Conservation (phyloP, 2,113 vertebrate genomes). For the Peromyscus californicus region DNA sequence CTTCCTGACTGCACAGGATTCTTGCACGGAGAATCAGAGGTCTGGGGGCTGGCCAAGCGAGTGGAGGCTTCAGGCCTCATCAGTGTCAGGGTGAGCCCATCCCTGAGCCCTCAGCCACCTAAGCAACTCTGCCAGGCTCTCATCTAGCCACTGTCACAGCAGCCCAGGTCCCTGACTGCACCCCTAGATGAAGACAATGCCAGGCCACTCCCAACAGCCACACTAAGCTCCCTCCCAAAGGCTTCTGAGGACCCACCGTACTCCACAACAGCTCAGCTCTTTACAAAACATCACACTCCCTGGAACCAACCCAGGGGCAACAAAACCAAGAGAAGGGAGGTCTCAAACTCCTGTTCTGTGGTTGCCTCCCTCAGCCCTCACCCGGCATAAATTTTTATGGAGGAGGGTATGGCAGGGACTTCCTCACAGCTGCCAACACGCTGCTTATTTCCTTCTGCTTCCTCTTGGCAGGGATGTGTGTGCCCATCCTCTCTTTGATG, state of each 20-base stretch:
- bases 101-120: neutral
- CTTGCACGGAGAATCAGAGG: neutral
- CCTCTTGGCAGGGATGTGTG: neutral
- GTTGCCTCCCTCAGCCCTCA: neutral
- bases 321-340: no score
- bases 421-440: neutral
- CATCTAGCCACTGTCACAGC: neutral
- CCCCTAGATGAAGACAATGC: neutral
- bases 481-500: neutral
- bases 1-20: neutral
- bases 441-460: neutral
- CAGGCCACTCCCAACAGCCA: neutral
- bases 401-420: neutral
- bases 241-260: neutral
- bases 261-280: neutral
- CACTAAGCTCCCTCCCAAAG: neutral
- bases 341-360: neutral
- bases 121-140: no score
- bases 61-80: neutral
- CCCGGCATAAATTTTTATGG: neutral
- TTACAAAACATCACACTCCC: neutral
- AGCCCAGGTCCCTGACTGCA: neutral
- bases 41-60: rapidly evolving
- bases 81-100: neutral
- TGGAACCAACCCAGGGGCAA: neutral